Evolutionary conservation across 1,140 invertebrate species (phyloP), one percentile per base, ranked within the genome.

Genomic region (Streblospio benedicti): DNA sequence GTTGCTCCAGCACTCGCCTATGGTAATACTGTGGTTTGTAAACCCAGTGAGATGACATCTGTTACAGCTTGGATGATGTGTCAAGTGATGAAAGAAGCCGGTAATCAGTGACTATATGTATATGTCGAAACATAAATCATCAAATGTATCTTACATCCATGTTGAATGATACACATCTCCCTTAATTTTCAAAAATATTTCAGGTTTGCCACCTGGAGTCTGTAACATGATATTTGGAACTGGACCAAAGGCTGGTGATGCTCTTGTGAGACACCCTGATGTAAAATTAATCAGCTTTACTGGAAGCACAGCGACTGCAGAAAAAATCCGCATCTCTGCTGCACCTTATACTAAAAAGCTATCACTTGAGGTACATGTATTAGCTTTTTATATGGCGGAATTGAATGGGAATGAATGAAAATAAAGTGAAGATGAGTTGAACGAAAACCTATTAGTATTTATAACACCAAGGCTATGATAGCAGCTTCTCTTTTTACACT

Each of bases 21-120:
- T 50, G 83, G 83, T 18, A 83, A 83, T 68, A 84, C 83, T 16
- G 80, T 83, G 1, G 83, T 85, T 2, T 81, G 78, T 32, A 85
- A 85, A 60, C 83, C 83, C 1, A 83, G 81, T 68, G 83, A 85
- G 69, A 72, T 85, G 69, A 85, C 84, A 1, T 83, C 82, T 5
- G 76, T 82, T 0, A 83, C 83, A 0, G 80, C 83, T 3, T 83
- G 71, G 65, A 79, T 78, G 65, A 68, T 85, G 2, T 80, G 78
- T 61, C 70, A 82, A 60, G 62, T 83, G 3, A 75, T 83, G 12
- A 66, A 77, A 27, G 76, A 82, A 67, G 80, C 79, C 55, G 82
- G 81, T 83, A 66, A 62, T 62, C 43, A 30, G 6, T 27, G 20
- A 49, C 27, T 25, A 53, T 30, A n/a, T 30, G 12, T 16, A 32